A percentile compares a stretch with the other conserved stretches of the same genome.
Evolutionary conservation across 2,797 vertebrate species (phyloP).

Genomic region (Micromesistius poutassou): DNA sequence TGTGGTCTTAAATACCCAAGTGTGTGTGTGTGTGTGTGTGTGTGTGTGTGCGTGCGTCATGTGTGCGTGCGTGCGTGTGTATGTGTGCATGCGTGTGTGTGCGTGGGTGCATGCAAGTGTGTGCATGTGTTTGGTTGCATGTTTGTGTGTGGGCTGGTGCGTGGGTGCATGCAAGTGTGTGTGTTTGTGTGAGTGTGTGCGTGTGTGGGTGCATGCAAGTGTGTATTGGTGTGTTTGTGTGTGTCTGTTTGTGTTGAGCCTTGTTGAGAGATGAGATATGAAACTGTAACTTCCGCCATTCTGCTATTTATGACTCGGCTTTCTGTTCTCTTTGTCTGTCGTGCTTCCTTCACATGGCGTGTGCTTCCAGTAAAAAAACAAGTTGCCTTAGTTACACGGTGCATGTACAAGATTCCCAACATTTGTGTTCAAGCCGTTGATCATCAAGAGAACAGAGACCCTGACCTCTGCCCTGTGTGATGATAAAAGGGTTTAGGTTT

Average conservation of each 20-base stretch:
- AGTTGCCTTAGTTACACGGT: background rate
- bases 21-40: background rate
- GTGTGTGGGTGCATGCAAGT: background rate
- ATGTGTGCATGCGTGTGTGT: background rate
- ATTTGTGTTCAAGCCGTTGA: background rate
- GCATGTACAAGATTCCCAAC: background rate
- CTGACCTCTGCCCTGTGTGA: background rate
- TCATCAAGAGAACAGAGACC: background rate
- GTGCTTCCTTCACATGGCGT: background rate
- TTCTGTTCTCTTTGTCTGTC: conserved; percentile 1
- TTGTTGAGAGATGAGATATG: background rate
- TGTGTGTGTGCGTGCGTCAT: background rate
- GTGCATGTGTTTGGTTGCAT: too few relatives aligned
- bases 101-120: too few relatives aligned
- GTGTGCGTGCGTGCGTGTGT: background rate
- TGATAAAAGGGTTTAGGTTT: background rate
- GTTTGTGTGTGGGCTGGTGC: too few relatives aligned
- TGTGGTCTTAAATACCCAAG: background rate
- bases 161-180: background rate
- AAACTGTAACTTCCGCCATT: conserved; percentile 4
- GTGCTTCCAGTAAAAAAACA: background rate
- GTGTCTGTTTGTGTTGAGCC: background rate
- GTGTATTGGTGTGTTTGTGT: background rate
- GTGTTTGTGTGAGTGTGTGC: conserved; percentile 1
- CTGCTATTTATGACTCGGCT: background rate